A percentile compares a stretch with the other conserved stretches of the same genome.
These are phyloP conservation scores for Catostylus mosaicus DNA, from an alignment of 30 jellyfish, hydroid and myxozoan genomes.

Conservation along the genomic window DNA sequence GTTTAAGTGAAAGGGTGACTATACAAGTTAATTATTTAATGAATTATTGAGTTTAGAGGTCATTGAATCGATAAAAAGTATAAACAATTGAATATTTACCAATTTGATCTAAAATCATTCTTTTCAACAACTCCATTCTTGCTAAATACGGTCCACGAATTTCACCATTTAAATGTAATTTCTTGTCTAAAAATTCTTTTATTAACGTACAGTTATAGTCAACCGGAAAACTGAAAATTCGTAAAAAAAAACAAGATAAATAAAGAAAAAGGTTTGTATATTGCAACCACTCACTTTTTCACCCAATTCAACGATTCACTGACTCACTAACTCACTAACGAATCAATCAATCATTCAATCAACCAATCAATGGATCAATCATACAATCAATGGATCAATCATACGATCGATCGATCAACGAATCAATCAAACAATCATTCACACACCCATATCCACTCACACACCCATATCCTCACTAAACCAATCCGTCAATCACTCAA, in stretches of 20 bases:
- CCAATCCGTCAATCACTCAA: too few species aligned
- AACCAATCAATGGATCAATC: too few species aligned
- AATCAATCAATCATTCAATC: too few species aligned
- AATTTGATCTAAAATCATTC: not conserved
- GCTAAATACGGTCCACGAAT: conserved; percentile 83
- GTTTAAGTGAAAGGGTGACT: not conserved
- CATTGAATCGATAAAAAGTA: not conserved
- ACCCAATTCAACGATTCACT: too few species aligned
- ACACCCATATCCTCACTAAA: too few species aligned
- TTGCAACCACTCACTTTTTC: too few species aligned
- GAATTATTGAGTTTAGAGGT: not conserved
- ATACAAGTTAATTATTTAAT: not conserved
- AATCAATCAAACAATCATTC: too few species aligned
- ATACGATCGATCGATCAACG: too few species aligned
- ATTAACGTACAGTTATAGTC: conserved; percentile 34
- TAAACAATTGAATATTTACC: conserved; percentile 12
- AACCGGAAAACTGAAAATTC: not conserved
- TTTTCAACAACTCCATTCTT: conserved; percentile 63
- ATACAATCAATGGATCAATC: too few species aligned
- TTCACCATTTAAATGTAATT: conserved; percentile 12
- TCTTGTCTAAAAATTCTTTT: conserved; percentile 39
- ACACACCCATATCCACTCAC: too few species aligned
- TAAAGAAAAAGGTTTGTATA: too few species aligned
- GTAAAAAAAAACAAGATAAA: not conserved
- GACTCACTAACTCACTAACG: too few species aligned